A percentile compares a stretch with the other conserved stretches of the same genome.
phyloP scores from a whole-genome alignment of 2,113 vertebrate species.

The Ceyx margarethae region DNA sequence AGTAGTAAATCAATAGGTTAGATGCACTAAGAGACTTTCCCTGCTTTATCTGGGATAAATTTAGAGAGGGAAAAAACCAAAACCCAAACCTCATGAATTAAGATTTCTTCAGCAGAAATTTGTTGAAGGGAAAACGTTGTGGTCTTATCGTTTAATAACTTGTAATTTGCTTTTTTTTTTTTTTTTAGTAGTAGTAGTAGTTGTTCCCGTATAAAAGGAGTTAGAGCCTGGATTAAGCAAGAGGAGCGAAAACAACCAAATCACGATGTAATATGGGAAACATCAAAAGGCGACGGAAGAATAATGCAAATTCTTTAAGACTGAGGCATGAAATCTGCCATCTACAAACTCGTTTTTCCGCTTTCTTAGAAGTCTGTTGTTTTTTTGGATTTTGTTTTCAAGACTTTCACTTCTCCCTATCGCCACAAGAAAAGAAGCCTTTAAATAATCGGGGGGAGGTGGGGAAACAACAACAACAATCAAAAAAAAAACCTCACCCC shows the following conservation, averaged over 20 bases:
- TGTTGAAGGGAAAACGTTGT: not conserved
- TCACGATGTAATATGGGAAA: not conserved
- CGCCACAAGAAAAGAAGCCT: not conserved
- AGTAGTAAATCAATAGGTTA: not conserved
- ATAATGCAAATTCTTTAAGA: slow-evolving; percentile 30
- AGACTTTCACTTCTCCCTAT: not conserved
- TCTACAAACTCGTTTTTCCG: not conserved
- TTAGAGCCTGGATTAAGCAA: not conserved
- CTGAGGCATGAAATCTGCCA: slow-evolving; percentile 22
- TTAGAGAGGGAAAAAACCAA: not conserved
- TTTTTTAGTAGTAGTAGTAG: not conserved
- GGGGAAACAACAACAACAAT: too few relatives aligned
- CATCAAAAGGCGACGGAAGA: slow-evolving; percentile 21
- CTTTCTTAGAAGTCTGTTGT: not conserved
- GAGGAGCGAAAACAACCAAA: not conserved
- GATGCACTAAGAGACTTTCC: not conserved
- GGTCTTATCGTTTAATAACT: not conserved
- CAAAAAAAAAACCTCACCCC: not conserved
- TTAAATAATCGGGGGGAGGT: not conserved
- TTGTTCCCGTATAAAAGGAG: not conserved
- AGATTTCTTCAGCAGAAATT: not conserved
- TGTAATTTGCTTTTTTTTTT: not conserved
- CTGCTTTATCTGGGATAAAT: not conserved
- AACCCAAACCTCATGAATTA: accelerated
- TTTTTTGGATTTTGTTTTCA: not conserved